Evolutionary conservation across 1,140 invertebrate species (phyloP).

Genomic region (Aphelenchoides fujianensis): DNA sequence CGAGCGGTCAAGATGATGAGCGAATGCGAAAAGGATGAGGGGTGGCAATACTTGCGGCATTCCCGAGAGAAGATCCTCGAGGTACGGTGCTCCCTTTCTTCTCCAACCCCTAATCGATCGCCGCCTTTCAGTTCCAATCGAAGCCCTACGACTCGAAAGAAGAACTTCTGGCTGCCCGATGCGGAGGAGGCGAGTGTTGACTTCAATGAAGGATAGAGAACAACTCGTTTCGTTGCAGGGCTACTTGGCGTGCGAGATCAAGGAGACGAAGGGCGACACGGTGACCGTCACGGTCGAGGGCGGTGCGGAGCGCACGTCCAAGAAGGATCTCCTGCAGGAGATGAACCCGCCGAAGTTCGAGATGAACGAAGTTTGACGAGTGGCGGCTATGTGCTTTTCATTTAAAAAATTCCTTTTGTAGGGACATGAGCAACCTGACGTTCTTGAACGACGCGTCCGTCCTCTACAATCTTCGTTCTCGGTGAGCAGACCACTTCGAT

Average conservation of each 20-base stretch:
- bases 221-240: slow-evolving; percentile 19
- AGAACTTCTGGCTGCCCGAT: slow-evolving; percentile 94
- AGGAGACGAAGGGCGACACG: slow-evolving; percentile 94
- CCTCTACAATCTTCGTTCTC: slow-evolving; percentile 96
- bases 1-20: too few relatives aligned
- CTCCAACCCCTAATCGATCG: too few relatives aligned
- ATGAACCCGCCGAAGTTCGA: slow-evolving; percentile 99
- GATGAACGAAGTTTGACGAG: slow-evolving; percentile 98
- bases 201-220: not conserved
- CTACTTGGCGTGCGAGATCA: slow-evolving; percentile 91
- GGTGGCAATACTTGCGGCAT: too few relatives aligned
- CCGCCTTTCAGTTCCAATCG: too few relatives aligned
- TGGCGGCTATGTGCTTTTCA: too few relatives aligned
- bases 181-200: slow-evolving; percentile 73
- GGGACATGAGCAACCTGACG: slow-evolving; percentile 93
- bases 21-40: too few relatives aligned
- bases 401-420: too few relatives aligned
- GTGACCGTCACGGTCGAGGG: slow-evolving; percentile 69
- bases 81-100: too few relatives aligned
- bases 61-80: too few relatives aligned
- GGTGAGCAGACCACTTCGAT: slow-evolving; percentile 75
- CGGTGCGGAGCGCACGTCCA: slow-evolving; percentile 42
- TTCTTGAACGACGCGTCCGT: slow-evolving; percentile 99
- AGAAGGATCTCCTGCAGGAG: slow-evolving; percentile 71
- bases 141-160: slow-evolving; percentile 80